These are phyloP conservation scores for Ethmia dodecea DNA, from an alignment of 2,888 invertebrate genomes.

Conservation along the genomic window DNA sequence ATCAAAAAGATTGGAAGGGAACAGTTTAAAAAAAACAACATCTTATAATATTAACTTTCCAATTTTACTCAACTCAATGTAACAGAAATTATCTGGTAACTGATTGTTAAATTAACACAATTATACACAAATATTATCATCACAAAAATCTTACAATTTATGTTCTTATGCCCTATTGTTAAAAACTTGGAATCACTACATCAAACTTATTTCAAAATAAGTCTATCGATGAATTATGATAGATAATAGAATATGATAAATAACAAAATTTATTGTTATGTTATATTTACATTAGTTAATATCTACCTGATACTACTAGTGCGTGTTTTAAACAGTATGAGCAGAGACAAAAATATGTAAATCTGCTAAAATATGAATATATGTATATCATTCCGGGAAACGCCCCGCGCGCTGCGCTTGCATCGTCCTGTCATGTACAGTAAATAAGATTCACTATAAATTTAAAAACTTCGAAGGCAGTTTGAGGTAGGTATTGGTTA, in stretches of 20 bases:
- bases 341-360: conserved; percentile 24
- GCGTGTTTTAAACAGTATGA: conserved; percentile 61
- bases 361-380: neutral
- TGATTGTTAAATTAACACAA: conserved; percentile 65
- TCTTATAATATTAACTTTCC: conserved; percentile 59
- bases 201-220: conserved; percentile 68
- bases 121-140: conserved; percentile 65
- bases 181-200: conserved; percentile 64
- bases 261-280: conserved; percentile 65
- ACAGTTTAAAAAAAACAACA: conserved; percentile 67
- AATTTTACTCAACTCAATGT: conserved; percentile 70
- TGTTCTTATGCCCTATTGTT: conserved; percentile 50
- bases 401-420: conserved; percentile 19
- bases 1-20: conserved; percentile 46
- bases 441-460: conserved; percentile 25
- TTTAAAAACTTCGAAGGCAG: conserved; percentile 53
- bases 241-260: conserved; percentile 70
- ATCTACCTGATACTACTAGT: conserved; percentile 59
- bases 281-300: conserved; percentile 65
- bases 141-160: conserved; percentile 57
- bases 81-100: conserved; percentile 73
- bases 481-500: conserved; percentile 33
- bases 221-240: conserved; percentile 65
- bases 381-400: conserved; percentile 11
- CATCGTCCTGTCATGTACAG: conserved; percentile 13